A percentile compares a stretch with the other conserved stretches of the same genome.
These are phyloP conservation scores for Conistra vaccinii DNA, from an alignment of 2,888 invertebrate genomes.

Conservation along the genomic window DNA sequence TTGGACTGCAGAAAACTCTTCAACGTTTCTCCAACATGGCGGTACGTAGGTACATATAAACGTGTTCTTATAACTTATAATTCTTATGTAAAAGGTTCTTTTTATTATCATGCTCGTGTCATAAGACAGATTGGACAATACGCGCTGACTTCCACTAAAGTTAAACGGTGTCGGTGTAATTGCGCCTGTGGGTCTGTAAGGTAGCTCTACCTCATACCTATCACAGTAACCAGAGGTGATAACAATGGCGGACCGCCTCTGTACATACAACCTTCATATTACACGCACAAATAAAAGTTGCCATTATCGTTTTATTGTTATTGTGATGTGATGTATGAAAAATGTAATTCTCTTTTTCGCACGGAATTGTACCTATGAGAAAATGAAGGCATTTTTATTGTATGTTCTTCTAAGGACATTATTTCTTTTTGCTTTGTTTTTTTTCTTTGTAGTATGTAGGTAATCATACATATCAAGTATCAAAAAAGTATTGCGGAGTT, in stretches of 20 bases:
- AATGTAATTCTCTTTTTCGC: slow-evolving; percentile 66
- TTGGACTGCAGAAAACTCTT: slow-evolving; percentile 35
- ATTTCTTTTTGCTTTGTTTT: slow-evolving; percentile 46
- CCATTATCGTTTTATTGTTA: slow-evolving; percentile 70
- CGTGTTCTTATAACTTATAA: not conserved
- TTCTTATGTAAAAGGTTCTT: slow-evolving; percentile 19
- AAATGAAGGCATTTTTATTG: slow-evolving; percentile 67
- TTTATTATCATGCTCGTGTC: slow-evolving; percentile 32
- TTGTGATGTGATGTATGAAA: slow-evolving; percentile 70
- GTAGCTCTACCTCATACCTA: slow-evolving; percentile 37
- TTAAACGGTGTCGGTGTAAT: slow-evolving; percentile 38
- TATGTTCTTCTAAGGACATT: slow-evolving; percentile 59
- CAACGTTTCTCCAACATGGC: slow-evolving; percentile 20
- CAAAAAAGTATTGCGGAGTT: slow-evolving; percentile 4
- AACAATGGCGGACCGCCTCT: slow-evolving; percentile 50
- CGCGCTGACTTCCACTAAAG: slow-evolving; percentile 35
- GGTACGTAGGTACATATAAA: slow-evolving; percentile 4
- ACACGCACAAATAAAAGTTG: slow-evolving; percentile 63
- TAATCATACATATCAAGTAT: slow-evolving; percentile 41
- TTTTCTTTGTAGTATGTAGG: slow-evolving; percentile 19
- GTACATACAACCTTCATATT: slow-evolving; percentile 56
- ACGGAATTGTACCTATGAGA: slow-evolving; percentile 68
- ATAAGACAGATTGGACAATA: slow-evolving; percentile 45
- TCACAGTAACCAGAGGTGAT: slow-evolving; percentile 56
- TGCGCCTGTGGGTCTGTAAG: slow-evolving; percentile 36